Evolutionary conservation across 2,888 invertebrate species (phyloP), one percentile per base, ranked within the genome.

Genomic region (Trachelus stipa): DNA sequence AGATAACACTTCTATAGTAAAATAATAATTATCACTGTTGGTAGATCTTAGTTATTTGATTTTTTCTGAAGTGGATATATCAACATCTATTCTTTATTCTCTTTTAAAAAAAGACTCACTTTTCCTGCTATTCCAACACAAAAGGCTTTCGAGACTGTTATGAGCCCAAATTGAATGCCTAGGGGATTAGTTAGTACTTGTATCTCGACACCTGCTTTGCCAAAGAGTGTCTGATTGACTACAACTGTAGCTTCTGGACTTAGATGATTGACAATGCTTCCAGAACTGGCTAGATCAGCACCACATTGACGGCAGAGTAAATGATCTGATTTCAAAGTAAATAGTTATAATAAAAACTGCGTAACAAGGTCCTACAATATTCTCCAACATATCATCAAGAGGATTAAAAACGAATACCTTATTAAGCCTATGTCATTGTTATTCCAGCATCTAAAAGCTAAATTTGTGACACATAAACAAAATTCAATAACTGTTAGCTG

Each of bases 251-350:
- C 92, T 68, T 93, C 92, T 33, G 93, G 93, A 85, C 94, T 94
- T 77, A 90, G 83, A 86, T 93, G 92, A 85, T 90, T 93, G 76
- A 93, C 91, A 82, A 94, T 87, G 85, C 93, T 93, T 88, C 92
- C 90, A 30, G 93, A 92, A 84, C 94, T 93, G 2, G 93, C 93
- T 82, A 94, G 90, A 87, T 94, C 94, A 83, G 92, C 92, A 31
- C 94, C 94, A 87, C 94, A 94, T 87, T 92, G 92, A 35, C 94
- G 93, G 86, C 94, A 94, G 40, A 94, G 87, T 75, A 94, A 89
- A 83, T 92, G 89, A 89, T 94, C 94, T 93, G 90, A 78, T 92
- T 92, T 81, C 80, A 81, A 81, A 84, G 75, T 15, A 56, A 56
- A 9, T 56, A 56, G 15, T 23, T 56, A 56, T 23, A 40, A 73